phyloP scores from a whole-genome alignment of 2,113 vertebrate genomes.

The Bostrychus sinensis region DNA sequence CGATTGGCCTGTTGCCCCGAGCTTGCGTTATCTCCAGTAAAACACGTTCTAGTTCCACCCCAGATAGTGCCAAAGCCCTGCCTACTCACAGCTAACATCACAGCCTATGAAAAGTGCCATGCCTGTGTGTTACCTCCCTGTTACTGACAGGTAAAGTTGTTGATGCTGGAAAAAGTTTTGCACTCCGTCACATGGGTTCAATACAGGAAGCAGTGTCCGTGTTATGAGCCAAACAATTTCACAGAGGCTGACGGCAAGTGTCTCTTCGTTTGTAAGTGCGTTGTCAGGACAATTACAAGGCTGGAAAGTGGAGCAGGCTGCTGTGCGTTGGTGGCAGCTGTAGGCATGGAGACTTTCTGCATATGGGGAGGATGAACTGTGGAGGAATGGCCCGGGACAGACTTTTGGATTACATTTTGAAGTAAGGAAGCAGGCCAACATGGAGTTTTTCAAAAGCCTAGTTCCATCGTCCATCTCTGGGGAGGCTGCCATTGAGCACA shows the following conservation, averaged over 20 bases:
- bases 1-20: conserved; percentile 71
- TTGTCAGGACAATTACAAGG: conserved; percentile 13
- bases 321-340: conserved; percentile 12
- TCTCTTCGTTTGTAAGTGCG: conserved; percentile 26
- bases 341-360: conserved; percentile 11
- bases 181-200: conserved; percentile 7
- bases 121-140: conserved; percentile 58
- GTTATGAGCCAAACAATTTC: conserved; percentile 35
- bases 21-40: conserved; percentile 84
- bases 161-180: conserved; percentile 24
- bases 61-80: conserved; percentile 79
- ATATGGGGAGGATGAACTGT: conserved; percentile 31
- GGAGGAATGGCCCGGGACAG: conserved; percentile 27
- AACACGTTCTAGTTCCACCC: conserved; percentile 86
- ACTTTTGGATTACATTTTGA: conserved; percentile 27
- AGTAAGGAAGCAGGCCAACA: conserved; percentile 62
- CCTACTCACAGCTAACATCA: conserved; percentile 78
- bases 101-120: conserved; percentile 66
- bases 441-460: conserved; percentile 94
- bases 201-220: conserved; percentile 12
- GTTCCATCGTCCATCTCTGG: conserved; percentile 83
- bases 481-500: conserved; percentile 76
- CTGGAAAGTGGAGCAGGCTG: conserved; percentile 12
- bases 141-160: conserved; percentile 63
- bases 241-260: conserved; percentile 19